These are phyloP conservation scores for Ahaetulla prasina DNA, from an alignment of 2,113 vertebrate species.

Conservation along the genomic window DNA sequence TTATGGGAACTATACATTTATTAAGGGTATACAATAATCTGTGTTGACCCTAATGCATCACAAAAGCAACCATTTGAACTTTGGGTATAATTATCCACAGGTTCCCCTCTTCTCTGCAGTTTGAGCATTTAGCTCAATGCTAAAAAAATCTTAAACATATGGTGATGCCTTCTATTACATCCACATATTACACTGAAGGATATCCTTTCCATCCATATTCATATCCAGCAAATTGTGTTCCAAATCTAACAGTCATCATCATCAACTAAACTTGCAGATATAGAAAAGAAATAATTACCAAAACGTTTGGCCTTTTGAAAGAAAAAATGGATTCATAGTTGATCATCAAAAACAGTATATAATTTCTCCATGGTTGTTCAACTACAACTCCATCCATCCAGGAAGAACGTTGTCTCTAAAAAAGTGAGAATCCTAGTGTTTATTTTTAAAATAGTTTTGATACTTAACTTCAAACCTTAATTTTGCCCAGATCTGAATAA, in stretches of 20 bases:
- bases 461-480: slow-evolving; percentile 8
- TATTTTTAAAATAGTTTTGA: not conserved
- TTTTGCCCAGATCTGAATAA: not conserved
- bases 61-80: not conserved
- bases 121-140: not conserved
- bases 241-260: not conserved
- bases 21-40: not conserved
- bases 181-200: not conserved
- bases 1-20: not conserved
- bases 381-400: not conserved
- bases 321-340: not conserved
- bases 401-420: not conserved
- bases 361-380: not conserved
- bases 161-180: too few relatives aligned
- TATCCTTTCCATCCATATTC: not conserved
- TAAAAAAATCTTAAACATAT: not conserved
- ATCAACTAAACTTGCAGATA: not conserved
- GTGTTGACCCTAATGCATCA: not conserved
- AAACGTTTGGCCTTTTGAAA: not conserved
- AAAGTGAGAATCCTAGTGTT: not conserved
- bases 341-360: not conserved
- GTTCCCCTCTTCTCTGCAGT: not conserved
- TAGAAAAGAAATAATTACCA: not conserved
- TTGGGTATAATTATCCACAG: not conserved
- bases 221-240: not conserved